These are phyloP conservation scores for Conus ventricosus DNA, from an alignment of 1,140 invertebrate genomes.

Conservation along the genomic window DNA sequence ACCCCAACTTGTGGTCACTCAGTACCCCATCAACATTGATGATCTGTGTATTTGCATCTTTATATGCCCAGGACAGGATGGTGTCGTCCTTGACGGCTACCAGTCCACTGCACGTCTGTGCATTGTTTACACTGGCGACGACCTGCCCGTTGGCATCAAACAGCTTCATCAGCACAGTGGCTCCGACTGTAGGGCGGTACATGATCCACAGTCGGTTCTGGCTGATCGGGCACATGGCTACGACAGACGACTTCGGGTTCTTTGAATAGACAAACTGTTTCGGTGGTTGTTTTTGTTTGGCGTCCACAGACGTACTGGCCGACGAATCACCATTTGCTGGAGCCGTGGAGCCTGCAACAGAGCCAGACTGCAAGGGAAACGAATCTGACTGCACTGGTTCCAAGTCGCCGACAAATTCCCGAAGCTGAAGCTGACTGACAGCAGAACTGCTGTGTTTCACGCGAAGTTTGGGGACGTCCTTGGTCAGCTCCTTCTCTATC, in stretches of 20 bases:
- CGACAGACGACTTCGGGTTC: neutral
- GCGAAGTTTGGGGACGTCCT: too few relatives aligned
- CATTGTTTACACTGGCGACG: neutral
- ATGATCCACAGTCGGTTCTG: neutral
- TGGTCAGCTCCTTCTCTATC: slow-evolving; percentile 1
- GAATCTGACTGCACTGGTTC: neutral
- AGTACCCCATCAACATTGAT: neutral
- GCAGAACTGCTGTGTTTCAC: neutral
- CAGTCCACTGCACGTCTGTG: neutral
- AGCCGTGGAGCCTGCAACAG: neutral
- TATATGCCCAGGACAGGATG: neutral
- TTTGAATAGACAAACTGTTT: slow-evolving; percentile 11
- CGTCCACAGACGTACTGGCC: too few relatives aligned
- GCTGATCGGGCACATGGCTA: slow-evolving; percentile 6
- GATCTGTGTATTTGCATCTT: neutral
- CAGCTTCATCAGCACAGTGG: neutral
- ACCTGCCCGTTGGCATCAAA: neutral
- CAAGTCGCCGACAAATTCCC: neutral
- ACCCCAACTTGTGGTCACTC: neutral
- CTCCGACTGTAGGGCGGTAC: neutral
- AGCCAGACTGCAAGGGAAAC: neutral
- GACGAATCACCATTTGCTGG: neutral
- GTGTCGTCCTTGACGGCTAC: neutral
- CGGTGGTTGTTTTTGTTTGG: neutral
- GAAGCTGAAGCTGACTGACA: neutral